Conservation (phyloP, 23 tunicate species). For the Halocynthia roretzi region DNA sequence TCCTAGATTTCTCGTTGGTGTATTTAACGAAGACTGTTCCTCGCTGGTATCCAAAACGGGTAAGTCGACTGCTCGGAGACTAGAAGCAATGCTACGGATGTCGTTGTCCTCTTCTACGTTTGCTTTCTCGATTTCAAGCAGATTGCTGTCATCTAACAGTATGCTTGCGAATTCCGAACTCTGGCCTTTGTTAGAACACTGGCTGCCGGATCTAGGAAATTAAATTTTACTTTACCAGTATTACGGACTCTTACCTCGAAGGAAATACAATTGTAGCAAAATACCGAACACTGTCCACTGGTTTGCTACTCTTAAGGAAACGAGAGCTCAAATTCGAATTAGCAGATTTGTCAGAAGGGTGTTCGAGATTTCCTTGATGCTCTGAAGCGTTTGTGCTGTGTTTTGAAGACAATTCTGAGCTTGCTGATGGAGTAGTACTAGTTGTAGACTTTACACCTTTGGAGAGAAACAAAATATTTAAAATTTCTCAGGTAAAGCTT, state of each 20-base stretch:
- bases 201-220: not conserved
- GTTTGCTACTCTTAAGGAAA: too few relatives aligned
- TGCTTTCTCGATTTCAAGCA: conserved; percentile 10
- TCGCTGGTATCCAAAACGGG: conserved; percentile 17
- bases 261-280: too few relatives aligned
- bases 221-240: not conserved
- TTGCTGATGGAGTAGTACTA: too few relatives aligned
- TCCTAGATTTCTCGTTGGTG: not conserved
- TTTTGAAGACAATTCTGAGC: too few relatives aligned
- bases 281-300: too few relatives aligned
- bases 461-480: too few relatives aligned
- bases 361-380: too few relatives aligned
- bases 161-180: conserved; percentile 17
- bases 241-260: not conserved
- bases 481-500: too few relatives aligned
- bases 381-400: too few relatives aligned
- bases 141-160: conserved; percentile 8
- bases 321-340: too few relatives aligned
- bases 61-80: conserved; percentile 8
- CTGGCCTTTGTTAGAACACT: conserved; percentile 6
- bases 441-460: too few relatives aligned
- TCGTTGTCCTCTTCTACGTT: conserved; percentile 12
- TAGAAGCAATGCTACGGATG: conserved; percentile 2
- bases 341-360: too few relatives aligned
- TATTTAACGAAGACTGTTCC: conserved; percentile 13